phyloP scores from a whole-genome alignment of 2,113 vertebrate species.

The Microtus oregoni region DNA sequence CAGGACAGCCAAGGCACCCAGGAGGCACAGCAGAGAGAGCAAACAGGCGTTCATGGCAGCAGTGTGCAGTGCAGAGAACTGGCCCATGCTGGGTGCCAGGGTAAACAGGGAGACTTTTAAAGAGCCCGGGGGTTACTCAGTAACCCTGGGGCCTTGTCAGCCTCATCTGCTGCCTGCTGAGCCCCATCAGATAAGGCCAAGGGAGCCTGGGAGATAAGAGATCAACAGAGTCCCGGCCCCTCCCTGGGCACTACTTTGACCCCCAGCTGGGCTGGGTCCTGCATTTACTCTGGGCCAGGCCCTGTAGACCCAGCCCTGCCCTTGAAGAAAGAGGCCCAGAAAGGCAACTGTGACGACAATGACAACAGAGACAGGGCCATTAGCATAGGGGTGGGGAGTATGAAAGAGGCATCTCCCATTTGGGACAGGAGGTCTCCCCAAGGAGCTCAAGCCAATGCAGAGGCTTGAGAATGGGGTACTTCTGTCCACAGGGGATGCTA shows the following conservation, averaged over 20 bases:
- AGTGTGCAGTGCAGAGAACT: background rate
- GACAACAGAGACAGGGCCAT: background rate
- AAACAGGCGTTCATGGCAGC: slow-evolving; percentile 69
- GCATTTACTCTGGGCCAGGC: background rate
- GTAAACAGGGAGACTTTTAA: slow-evolving; percentile 64
- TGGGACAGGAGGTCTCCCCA: background rate
- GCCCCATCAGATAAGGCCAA: slow-evolving; percentile 70
- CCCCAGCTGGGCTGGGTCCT: background rate
- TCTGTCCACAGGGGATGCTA: background rate
- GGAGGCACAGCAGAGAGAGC: slow-evolving; percentile 64
- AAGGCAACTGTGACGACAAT: background rate
- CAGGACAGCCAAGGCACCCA: slow-evolving; percentile 30
- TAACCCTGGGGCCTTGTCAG: slow-evolving; percentile 64
- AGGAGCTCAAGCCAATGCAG: background rate
- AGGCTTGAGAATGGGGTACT: background rate
- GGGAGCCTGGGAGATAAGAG: slow-evolving; percentile 53
- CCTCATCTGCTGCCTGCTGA: slow-evolving; percentile 30
- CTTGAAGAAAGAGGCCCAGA: background rate
- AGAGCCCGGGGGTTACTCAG: slow-evolving; percentile 71
- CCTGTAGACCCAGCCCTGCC: background rate
- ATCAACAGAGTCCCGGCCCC: background rate
- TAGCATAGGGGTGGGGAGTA: background rate
- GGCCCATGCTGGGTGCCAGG: background rate
- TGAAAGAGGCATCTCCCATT: background rate
- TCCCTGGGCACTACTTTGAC: slow-evolving; percentile 54